These are phyloP conservation scores for Amblyteles armatorius DNA, from an alignment of 2,888 invertebrate species.

Conservation along the genomic window DNA sequence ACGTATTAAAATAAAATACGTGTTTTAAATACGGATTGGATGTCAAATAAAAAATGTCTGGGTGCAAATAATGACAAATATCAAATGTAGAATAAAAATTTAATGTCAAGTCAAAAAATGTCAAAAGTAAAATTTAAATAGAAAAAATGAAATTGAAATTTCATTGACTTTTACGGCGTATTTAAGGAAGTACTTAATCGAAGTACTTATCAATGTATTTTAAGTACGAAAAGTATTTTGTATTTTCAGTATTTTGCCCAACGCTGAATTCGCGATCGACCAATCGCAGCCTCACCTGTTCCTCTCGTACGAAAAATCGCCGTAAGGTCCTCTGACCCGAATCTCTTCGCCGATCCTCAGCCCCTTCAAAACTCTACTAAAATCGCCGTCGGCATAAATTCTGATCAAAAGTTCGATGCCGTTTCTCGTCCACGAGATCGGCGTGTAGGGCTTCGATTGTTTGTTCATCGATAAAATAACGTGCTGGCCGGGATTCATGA, in stretches of 20 bases:
- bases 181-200: too few species aligned
- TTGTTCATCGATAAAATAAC: slow-evolving; percentile 70
- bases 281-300: slow-evolving; percentile 75
- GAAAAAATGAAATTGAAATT: too few species aligned
- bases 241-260: neutral
- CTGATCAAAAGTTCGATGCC: slow-evolving; percentile 77
- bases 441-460: slow-evolving; percentile 77
- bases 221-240: neutral
- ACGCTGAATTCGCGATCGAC: neutral
- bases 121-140: neutral
- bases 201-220: too few species aligned
- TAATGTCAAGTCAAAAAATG: too few species aligned
- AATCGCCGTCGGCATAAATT: slow-evolving; percentile 77
- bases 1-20: too few species aligned
- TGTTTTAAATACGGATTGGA: too few species aligned
- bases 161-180: too few species aligned
- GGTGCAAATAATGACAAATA: too few species aligned
- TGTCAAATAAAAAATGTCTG: too few species aligned
- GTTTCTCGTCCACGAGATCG: slow-evolving; percentile 76
- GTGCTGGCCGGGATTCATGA: slow-evolving; percentile 79
- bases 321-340: slow-evolving; percentile 81
- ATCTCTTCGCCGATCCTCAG: slow-evolving; percentile 73
- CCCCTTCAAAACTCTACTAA: slow-evolving; percentile 74
- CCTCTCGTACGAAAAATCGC: slow-evolving; percentile 77
- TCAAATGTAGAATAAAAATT: too few species aligned